A percentile compares a stretch with the other conserved stretches of the same genome.
These are phyloP conservation scores for Diplolepis rosae DNA, from an alignment of 2,888 invertebrate genomes.

Conservation along the genomic window DNA sequence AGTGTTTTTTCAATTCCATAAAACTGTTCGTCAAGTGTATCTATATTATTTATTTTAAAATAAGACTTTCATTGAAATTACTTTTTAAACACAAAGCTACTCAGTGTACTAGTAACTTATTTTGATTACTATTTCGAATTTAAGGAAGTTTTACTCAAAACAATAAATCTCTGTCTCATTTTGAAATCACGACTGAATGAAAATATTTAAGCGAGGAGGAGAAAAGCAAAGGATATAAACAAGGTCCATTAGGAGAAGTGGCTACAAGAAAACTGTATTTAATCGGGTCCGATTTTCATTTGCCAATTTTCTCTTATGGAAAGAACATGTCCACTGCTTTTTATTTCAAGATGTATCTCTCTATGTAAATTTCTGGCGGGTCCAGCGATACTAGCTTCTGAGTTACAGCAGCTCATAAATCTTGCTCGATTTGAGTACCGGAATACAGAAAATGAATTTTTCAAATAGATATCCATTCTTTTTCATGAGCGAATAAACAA, in stretches of 20 bases:
- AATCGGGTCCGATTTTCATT: slow-evolving; percentile 55
- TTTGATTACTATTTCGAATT: background rate
- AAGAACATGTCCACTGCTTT: slow-evolving; percentile 36
- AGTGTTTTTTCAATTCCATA: too few relatives aligned
- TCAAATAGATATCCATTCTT: background rate
- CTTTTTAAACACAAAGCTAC: too few relatives aligned
- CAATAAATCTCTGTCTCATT: background rate
- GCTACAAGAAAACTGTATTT: slow-evolving; percentile 63
- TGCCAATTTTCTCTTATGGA: slow-evolving; percentile 40
- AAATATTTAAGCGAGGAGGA: slow-evolving; percentile 30
- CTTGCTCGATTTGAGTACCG: background rate
- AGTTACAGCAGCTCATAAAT: slow-evolving; percentile 30
- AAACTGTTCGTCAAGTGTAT: too few relatives aligned
- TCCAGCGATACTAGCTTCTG: slow-evolving; percentile 30
- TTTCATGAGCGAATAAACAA: background rate
- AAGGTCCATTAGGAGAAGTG: slow-evolving; percentile 54
- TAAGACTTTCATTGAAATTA: too few relatives aligned
- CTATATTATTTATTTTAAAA: too few relatives aligned
- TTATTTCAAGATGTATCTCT: slow-evolving; percentile 35
- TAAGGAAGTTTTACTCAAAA: background rate
- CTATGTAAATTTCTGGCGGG: slow-evolving; percentile 35
- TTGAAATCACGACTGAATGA: background rate
- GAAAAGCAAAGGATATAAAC: slow-evolving; percentile 48
- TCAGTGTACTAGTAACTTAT: too few relatives aligned
- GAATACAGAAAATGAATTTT: background rate